Percentiles rank a stretch among this genome's conserved stretches.
Evolutionary conservation across 1,140 invertebrate species (phyloP).

Genomic region (Parapsyche elsis): DNA sequence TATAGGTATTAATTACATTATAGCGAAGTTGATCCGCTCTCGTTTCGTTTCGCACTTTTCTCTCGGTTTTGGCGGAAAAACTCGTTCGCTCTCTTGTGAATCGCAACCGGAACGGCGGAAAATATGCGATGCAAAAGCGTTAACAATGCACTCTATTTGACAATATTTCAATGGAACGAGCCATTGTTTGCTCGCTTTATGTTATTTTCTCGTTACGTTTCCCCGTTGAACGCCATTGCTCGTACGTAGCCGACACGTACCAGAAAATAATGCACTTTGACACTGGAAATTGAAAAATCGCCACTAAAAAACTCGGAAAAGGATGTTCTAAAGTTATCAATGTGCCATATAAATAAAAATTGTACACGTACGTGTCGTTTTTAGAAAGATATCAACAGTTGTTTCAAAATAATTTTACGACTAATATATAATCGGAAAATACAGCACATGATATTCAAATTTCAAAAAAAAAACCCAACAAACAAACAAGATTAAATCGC

Average conservation of each 20-base stretch:
- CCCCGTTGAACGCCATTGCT: background rate
- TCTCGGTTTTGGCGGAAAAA: background rate
- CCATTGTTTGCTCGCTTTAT: constrained; percentile 16
- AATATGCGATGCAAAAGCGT: constrained; percentile 19
- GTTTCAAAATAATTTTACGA: too few relatives aligned
- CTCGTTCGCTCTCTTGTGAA: background rate
- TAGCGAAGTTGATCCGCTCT: background rate
- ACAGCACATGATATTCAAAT: too few relatives aligned
- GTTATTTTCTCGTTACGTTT: background rate
- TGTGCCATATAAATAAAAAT: too few relatives aligned
- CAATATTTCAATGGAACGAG: constrained; percentile 16
- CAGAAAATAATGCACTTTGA: constrained; percentile 6
- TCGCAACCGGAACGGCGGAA: background rate
- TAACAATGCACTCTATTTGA: constrained; percentile 25
- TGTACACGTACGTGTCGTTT: too few relatives aligned
- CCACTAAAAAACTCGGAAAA: too few relatives aligned
- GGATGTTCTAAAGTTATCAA: too few relatives aligned
- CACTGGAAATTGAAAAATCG: too few relatives aligned
- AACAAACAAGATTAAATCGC: too few relatives aligned
- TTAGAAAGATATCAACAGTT: too few relatives aligned
- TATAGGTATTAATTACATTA: too few relatives aligned
- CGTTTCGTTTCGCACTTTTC: background rate
- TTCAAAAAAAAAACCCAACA: too few relatives aligned
- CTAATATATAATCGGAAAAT: too few relatives aligned
- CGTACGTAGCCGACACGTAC: background rate